Percentiles rank a stretch among this genome's conserved stretches.
phyloP scores from a whole-genome alignment of 2,797 vertebrate species.

The Hippopotamyrus pictus region DNA sequence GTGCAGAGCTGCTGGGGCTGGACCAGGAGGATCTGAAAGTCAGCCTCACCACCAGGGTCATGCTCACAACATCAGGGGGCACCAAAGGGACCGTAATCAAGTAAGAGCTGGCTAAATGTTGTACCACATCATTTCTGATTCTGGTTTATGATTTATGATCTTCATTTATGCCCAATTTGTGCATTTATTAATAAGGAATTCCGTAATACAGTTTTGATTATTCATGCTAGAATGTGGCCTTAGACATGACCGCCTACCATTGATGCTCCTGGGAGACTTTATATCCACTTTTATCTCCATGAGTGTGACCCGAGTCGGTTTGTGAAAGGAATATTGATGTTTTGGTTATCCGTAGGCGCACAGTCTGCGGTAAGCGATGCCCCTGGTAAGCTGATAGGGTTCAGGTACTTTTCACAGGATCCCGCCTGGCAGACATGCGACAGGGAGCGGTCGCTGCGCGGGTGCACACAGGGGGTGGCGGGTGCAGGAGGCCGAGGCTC shows the following conservation, averaged over 20 bases:
- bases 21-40: slow-evolving; percentile 85
- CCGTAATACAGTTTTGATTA: not conserved
- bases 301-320: not conserved
- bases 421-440: not conserved
- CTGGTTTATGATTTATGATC: not conserved
- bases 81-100: slow-evolving; percentile 98
- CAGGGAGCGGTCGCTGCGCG: not conserved
- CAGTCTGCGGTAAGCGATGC: not conserved
- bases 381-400: not conserved
- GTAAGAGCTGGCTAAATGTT: slow-evolving; percentile 58
- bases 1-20: slow-evolving; percentile 83
- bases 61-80: slow-evolving; percentile 98
- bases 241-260: not conserved
- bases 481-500: not conserved
- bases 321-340: not conserved
- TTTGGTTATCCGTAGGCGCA: not conserved
- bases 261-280: not conserved
- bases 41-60: slow-evolving; percentile 89
- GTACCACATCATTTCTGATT: not conserved
- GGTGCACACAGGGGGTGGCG: not conserved
- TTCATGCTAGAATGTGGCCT: not conserved
- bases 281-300: not conserved
- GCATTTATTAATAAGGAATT: not conserved
- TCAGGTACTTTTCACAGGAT: not conserved
- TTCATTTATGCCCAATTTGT: not conserved